Percentiles rank a stretch among this genome's conserved stretches.
Evolutionary conservation across 2,797 vertebrate species (phyloP).

Genomic region (Sebastes variabilis): DNA sequence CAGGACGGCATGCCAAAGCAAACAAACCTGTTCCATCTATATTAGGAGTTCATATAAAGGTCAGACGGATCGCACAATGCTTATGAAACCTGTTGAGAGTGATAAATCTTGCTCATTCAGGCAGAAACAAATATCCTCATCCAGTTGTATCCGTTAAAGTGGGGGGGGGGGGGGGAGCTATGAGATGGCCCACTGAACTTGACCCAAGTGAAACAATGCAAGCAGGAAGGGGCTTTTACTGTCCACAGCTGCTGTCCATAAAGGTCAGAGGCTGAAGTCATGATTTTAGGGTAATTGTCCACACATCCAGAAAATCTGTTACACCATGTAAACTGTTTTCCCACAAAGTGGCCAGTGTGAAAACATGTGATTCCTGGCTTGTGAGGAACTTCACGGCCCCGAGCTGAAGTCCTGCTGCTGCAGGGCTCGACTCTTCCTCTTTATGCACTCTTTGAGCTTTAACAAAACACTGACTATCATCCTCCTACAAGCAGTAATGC

Average conservation of each 20-base stretch:
- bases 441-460: background rate
- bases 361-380: slow-evolving; percentile 51
- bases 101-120: slow-evolving; percentile 18
- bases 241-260: slow-evolving; percentile 34
- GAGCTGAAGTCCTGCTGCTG: background rate
- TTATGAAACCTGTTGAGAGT: slow-evolving; percentile 9
- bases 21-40: slow-evolving; percentile 26
- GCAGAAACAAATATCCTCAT: slow-evolving; percentile 23
- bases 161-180: background rate
- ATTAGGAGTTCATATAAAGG: slow-evolving; percentile 13
- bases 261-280: slow-evolving; percentile 25
- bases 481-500: background rate
- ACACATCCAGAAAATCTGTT: slow-evolving; percentile 32
- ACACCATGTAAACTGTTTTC: slow-evolving; percentile 23
- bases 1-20: slow-evolving; percentile 4
- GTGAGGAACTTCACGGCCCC: slow-evolving; percentile 10
- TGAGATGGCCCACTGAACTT: slow-evolving; percentile 28
- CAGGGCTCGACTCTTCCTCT: background rate
- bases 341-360: slow-evolving; percentile 37
- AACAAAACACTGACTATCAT: slow-evolving; percentile 1
- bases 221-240: slow-evolving; percentile 47
- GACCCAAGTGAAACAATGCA: slow-evolving; percentile 53
- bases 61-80: slow-evolving; percentile 9
- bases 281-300: slow-evolving; percentile 37
- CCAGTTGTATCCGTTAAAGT: slow-evolving; percentile 37